Evolutionary conservation across 2,113 vertebrate genomes (phyloP).

Genomic region (Plotosus lineatus): DNA sequence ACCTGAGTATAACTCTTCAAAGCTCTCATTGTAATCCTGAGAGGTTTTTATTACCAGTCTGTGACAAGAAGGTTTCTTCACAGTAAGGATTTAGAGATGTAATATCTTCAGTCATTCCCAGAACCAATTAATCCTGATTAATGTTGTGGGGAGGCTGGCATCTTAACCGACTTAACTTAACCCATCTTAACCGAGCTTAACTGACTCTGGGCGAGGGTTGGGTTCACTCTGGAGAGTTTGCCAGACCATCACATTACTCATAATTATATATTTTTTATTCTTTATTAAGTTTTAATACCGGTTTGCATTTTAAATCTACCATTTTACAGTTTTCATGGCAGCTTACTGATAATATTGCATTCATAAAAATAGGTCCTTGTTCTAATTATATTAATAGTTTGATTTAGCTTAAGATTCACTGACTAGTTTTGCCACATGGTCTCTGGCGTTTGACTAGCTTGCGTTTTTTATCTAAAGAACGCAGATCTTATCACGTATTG

Average conservation of each 20-base stretch:
- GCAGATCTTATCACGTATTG: slow-evolving; percentile 33
- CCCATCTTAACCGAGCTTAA: too few relatives aligned
- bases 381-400: not conserved
- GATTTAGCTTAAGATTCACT: not conserved
- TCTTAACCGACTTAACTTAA: too few relatives aligned
- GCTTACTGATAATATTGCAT: slow-evolving; percentile 18
- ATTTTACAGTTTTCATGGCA: not conserved
- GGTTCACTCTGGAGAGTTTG: too few relatives aligned
- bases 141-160: too few relatives aligned
- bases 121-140: too few relatives aligned
- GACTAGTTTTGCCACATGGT: not conserved
- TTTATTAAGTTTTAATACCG: not conserved
- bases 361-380: not conserved
- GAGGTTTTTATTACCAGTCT: not conserved
- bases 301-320: not conserved
- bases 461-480: slow-evolving; percentile 7
- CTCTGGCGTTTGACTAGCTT: slow-evolving; percentile 9
- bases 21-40: not conserved
- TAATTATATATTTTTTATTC: not conserved
- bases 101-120: too few relatives aligned
- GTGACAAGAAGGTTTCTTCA: not conserved
- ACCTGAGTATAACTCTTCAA: not conserved
- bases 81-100: not conserved
- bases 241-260: too few relatives aligned
- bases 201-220: too few relatives aligned